Base-by-base conservation (phyloP, 2,797 vertebrate species). In the Rousettus madagascariensis region DNA sequence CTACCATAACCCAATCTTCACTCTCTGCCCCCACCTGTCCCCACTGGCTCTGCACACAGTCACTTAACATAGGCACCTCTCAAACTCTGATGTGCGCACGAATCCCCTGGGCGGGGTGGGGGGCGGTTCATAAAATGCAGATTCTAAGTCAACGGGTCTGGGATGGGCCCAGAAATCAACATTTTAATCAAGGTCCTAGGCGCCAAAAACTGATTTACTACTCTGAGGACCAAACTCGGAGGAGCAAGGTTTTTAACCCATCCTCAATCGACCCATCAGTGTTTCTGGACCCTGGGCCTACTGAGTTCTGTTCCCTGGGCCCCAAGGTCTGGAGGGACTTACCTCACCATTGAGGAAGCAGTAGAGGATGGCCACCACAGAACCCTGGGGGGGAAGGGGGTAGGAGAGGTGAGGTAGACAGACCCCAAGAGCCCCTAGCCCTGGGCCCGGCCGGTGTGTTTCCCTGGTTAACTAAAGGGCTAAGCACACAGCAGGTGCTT, bases 311-410 rank as follows among this genome's bases (percentile, higher is more conserved):
- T 13, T 55, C 30, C 53, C 20, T 33, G 36, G n/a, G 1, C 55
- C 16, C 63, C 24, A 19, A 16, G 11, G 28, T 51, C 83, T 46
- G 26, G 5, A 24, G 53, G 11, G 6, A 65, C 98, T 99, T 98
- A 99, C 99, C 98, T 99, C 99, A 0, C 99, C 98, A 0, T 99
- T 99, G 95, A 99, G 98, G 96, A 99, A 99, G 97, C 99, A 99
- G 98, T 99, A 99, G 43, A 99, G 99, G 22, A 99, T 98, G 0
- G 99, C 99, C 8, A 99, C 99, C 95, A 99, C 99, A 69, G 99
- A 99, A 8, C 99, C 99, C 99, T 99, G 97, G 71, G 88, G 78
- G 92, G 94, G 95, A 96, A 96, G 94, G 38, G 11, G 69, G 94
- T 59, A 94, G 11, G 93, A 16, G 78, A 91, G 28, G 83, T 95